Base-by-base conservation (phyloP, 2,797 vertebrate species). In the Siniperca undulata region DNA sequence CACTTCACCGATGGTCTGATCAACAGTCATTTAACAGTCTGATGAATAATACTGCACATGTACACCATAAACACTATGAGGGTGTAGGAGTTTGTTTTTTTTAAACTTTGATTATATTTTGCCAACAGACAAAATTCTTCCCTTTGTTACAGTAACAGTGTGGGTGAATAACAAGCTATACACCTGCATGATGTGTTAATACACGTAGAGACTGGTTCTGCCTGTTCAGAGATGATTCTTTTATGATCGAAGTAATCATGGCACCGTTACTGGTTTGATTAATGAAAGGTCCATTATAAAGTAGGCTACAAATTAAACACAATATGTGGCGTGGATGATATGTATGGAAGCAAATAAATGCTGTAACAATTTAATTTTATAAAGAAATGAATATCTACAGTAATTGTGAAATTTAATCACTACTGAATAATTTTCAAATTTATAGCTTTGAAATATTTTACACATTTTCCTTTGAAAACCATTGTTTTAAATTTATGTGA, bases 181-280 rank as follows among this genome's bases (percentile, higher is more conserved):
- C 60, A 52, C 88, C 78, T 75, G 42, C 1, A 50, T 80, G 70
- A 85, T 24, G 1, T 48, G 46, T 85, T 77, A 16, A 42, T 40
- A 78, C 55, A 42, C 70, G 44, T 38, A 48, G 4, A 73, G 30
- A 91, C 92, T 36, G 84, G 91, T 92, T 91, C 2, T 44, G 82
- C 91, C 74, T 80, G 90, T 86, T 89, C 30, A 50, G 9, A n/a
- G 40, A 36, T 66, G 11, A 55, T 59, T 73, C 6, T 34, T 59
- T 66, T 38, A 50, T 52, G n/a, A 58, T 48, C 1, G 2, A 64
- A 34, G 13, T 36, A 2, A 34, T 68, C 12, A 55, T 73, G 2
- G 16, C 42, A 56, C 7, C 2, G 0, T 17, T 30, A 66, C 3
- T 2, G 0, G 38, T 66, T 14, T 20, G 61, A 1, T 58, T 40